Percentiles rank a stretch among this genome's conserved stretches.
phyloP scores from a whole-genome alignment of 2,888 invertebrate genomes.

The Drosophila mimetica region DNA sequence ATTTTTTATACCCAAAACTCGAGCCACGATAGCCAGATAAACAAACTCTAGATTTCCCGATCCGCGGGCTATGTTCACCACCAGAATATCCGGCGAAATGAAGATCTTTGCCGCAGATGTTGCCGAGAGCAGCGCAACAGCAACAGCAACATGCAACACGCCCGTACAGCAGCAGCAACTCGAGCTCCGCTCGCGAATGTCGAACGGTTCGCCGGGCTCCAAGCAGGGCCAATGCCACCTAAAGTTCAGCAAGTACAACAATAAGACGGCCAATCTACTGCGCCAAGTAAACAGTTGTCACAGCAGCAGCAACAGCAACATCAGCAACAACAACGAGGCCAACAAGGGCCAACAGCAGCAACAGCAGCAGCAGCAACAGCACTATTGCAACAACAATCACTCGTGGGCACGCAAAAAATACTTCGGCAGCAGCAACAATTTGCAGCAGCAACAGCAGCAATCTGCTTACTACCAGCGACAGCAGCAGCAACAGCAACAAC shows the following conservation, averaged over 20 bases:
- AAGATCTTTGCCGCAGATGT: conserved; percentile 76
- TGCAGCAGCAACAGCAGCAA: conserved; percentile 42
- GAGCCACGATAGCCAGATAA: not conserved
- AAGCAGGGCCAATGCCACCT: conserved; percentile 38
- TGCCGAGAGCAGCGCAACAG: conserved; percentile 27
- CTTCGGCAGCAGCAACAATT: conserved; percentile 27
- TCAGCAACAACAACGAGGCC: conserved; percentile 29
- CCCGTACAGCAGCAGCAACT: conserved; percentile 55
- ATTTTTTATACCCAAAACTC: conserved; percentile 50
- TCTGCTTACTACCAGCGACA: conserved; percentile 47
- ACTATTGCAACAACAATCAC: conserved; percentile 41
- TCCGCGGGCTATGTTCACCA: conserved; percentile 66
- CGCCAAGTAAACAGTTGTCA: conserved; percentile 37
- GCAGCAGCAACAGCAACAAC: conserved; percentile 16
- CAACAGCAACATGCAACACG: conserved; percentile 35
- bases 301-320: conserved; percentile 40
- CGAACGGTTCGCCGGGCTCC: conserved; percentile 26
- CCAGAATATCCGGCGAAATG: conserved; percentile 52
- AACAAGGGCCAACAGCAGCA: conserved; percentile 9
- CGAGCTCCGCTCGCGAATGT: conserved; percentile 54
- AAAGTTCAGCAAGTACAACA: conserved; percentile 55
- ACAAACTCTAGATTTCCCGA: no score
- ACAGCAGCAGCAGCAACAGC: conserved; percentile 19
- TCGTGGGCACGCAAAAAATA: conserved; percentile 60
- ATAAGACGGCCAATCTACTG: conserved; percentile 47